Base-by-base conservation (phyloP, 2,888 invertebrate species). In the Lordiphosa fenestrarum region DNA sequence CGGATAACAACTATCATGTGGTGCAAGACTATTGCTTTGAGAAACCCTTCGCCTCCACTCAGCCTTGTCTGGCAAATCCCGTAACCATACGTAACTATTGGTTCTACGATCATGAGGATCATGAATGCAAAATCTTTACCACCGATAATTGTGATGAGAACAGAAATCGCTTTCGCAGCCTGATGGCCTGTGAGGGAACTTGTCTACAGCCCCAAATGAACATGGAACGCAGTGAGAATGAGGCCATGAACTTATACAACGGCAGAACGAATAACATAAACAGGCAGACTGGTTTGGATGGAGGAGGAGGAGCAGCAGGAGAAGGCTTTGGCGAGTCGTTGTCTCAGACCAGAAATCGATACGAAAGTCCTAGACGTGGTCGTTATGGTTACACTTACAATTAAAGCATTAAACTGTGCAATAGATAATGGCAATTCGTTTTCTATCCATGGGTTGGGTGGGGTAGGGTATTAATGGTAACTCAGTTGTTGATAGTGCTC, bases 71-170 rank as follows among this genome's bases (percentile, higher is more conserved):
- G 21, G 74, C 66, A 3, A 68, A 61, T 42, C 77, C 71, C 3
- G 60, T 77, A 0, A 46, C 71, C 1, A 36, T 73, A 0, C 59
- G 73, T 3, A 87, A 87, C 30, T 87, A 60, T 55, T 87, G 87
- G 88, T 88, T 85, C 56, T 88, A 84, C 52, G 88, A 87, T 55
- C 78, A 84, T 13, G 81, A 76, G 0, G 80, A 84, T 59, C 69
- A 66, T 13, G 63, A 83, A 36, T 87, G 87, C 10, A 85, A 85
- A 67, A 56, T 88, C 33, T 87, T 87, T 23, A 87, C 88, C 9
- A 69, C 87, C 9, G 85, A 87, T 53, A 74, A 74, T 44, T 87
- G 87, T 33, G 88, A 87, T 58, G 60, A 71, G 38, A 88, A 86
- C 46, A 69, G 53, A 13, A 87, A 87, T 66, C 85, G 84, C 10